Evolutionary conservation across 1,140 invertebrate genomes (phyloP), one percentile per base, ranked within the genome.

Genomic region (Sitophilus oryzae): DNA sequence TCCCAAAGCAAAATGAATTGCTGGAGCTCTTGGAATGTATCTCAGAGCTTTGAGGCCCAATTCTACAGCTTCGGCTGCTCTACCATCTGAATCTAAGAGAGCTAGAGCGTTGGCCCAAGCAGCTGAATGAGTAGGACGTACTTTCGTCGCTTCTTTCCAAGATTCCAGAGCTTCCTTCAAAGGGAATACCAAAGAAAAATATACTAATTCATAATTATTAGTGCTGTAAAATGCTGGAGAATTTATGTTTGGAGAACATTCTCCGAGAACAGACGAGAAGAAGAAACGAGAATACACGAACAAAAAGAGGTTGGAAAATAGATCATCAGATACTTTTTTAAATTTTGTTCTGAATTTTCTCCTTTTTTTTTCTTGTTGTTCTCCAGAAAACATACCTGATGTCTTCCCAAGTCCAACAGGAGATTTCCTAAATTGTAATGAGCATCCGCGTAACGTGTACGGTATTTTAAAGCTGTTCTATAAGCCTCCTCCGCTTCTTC

Each of bases 401-500:
- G 76, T 30, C 69, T 71, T 40, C 78, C 77, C 38, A 77, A 61
- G 57, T 80, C 75, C 37, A 86, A 67, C 68, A 78, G 81, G 76
- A 96, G 74, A 74, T 96, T 93, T 20, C 93, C 94, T 56, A 97
- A 76, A 74, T 98, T 98, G 66, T 95, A 97, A 66, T 87, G 86
- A 71, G 92, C 95, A 67, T 96, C 92, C 0, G 94, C 87, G 76
- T 96, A 97, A 43, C 82, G 84, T 56, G 75, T 79, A 50, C 92
- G 77, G 70, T 89, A 78, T 23, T 68, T 76, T 0, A 97, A 71
- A 3, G 92, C 93, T 37, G 74, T 86, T 59, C 80, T 74, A 66
- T 96, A 97, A 66, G 91, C 89, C 11, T 69, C 65, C 67, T 93
- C 80, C 1, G 93, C 84, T 66, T 89, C 82, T 14, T 79, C 65